Percentiles rank a stretch among this genome's conserved stretches.
Conservation (phyloP, 2,113 vertebrate species). For the Clupea harengus region DNA sequence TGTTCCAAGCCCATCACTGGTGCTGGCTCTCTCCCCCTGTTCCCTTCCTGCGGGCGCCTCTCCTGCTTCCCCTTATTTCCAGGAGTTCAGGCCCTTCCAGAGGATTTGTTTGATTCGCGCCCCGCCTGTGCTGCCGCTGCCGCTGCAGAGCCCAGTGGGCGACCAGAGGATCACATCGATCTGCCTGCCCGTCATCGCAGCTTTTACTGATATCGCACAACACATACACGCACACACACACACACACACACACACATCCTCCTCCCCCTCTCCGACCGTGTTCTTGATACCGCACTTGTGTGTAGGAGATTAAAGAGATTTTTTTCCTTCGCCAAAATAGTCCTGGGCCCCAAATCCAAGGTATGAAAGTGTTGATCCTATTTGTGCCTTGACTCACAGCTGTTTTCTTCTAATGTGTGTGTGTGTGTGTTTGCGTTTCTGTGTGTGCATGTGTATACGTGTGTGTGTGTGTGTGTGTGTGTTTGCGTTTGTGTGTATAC, state of each 20-base stretch:
- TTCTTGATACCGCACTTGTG: not conserved
- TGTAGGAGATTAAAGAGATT: not conserved
- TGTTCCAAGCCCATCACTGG: not conserved
- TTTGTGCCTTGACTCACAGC: conserved; percentile 5
- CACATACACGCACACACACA: not conserved
- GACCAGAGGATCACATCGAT: not conserved
- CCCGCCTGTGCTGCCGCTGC: not conserved
- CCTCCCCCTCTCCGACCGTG: not conserved
- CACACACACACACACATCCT: not conserved
- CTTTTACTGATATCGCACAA: not conserved
- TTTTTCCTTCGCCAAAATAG: conserved; percentile 13
- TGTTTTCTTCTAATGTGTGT: not conserved
- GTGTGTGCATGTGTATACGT: too few species aligned
- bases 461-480: too few species aligned
- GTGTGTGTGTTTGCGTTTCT: not conserved
- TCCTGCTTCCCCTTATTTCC: too few species aligned
- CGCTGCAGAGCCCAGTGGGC: not conserved
- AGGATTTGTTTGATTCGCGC: too few species aligned
- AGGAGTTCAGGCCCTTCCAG: too few species aligned
- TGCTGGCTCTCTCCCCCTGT: not conserved
- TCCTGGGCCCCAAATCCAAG: not conserved
- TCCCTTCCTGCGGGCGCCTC: not conserved
- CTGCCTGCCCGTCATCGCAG: not conserved
- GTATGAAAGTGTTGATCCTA: conserved; percentile 19
- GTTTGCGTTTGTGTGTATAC: too few species aligned